Conservation (phyloP, 2,797 vertebrate species). For the Neoniphon sammara region DNA sequence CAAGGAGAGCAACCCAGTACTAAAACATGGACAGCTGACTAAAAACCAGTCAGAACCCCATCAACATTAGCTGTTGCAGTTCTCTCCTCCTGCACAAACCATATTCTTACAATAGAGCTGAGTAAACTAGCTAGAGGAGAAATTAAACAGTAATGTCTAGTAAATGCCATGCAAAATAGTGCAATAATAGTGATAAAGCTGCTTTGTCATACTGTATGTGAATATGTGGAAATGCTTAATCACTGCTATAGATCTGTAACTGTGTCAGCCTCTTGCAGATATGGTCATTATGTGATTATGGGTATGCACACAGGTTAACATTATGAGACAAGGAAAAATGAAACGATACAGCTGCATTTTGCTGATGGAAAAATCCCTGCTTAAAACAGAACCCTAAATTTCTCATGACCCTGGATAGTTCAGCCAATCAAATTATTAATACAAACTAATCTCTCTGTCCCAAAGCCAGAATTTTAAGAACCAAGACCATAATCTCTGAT, state of each 20-base stretch:
- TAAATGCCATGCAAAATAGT: too few species aligned
- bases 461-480: too few species aligned
- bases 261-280: background rate
- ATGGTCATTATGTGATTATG: background rate
- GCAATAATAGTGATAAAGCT: too few species aligned
- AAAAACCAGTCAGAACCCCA: too few species aligned
- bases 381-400: background rate
- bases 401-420: background rate
- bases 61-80: too few species aligned
- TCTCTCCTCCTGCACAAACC: too few species aligned
- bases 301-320: background rate
- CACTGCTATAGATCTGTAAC: background rate
- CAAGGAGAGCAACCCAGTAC: too few species aligned
- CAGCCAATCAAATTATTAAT: background rate
- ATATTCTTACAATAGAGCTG: too few species aligned
- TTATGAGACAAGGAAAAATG: background rate
- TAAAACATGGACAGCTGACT: too few species aligned
- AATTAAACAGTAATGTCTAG: too few species aligned
- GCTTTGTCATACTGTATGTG: too few species aligned
- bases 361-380: background rate
- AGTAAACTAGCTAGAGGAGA: too few species aligned
- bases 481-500: background rate
- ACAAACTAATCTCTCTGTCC: background rate
- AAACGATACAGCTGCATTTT: background rate
- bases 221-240: background rate